Percentiles rank a stretch among this genome's conserved stretches.
These are phyloP conservation scores for Xiphophorus couchianus DNA, from an alignment of 2,113 vertebrate species.

Conservation along the genomic window DNA sequence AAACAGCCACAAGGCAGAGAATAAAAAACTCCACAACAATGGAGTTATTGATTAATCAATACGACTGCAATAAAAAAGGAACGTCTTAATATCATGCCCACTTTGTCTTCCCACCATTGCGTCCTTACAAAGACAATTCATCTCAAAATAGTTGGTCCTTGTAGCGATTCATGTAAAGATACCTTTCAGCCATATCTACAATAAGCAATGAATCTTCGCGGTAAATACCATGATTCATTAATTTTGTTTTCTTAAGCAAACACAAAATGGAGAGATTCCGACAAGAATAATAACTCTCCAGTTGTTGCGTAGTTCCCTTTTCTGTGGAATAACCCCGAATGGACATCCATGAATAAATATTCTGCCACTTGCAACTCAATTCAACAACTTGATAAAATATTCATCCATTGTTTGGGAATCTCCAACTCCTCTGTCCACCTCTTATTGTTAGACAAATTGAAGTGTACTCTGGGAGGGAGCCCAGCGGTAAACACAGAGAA, in stretches of 20 bases:
- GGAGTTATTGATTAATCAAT: conserved; percentile 7
- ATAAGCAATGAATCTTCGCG: background rate
- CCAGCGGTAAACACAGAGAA: conserved; percentile 88
- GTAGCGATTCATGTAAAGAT: background rate
- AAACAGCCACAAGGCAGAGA: background rate
- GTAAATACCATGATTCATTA: background rate
- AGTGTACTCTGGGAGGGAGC: conserved; percentile 87
- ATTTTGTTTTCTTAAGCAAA: background rate
- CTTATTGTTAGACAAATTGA: conserved; percentile 98
- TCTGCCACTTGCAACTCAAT: conserved; percentile 87
- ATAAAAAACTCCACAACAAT: background rate
- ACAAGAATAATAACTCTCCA: conserved; percentile 9
- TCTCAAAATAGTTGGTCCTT: conserved; percentile 6
- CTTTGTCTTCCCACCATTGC: background rate
- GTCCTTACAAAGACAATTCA: conserved; percentile 1
- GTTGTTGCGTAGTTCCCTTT: conserved; percentile 54
- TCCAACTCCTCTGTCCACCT: conserved; percentile 86
- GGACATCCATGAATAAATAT: conserved; percentile 85
- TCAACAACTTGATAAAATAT: conserved; percentile 95
- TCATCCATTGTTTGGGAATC: conserved; percentile 88
- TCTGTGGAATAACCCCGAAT: conserved; percentile 57
- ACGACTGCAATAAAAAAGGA: conserved; percentile 1
- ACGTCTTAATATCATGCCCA: background rate
- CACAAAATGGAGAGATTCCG: conserved; percentile 6
- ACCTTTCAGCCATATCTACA: background rate